phyloP scores from a whole-genome alignment of 2,113 vertebrate species.

The Laterallus jamaicensis region DNA sequence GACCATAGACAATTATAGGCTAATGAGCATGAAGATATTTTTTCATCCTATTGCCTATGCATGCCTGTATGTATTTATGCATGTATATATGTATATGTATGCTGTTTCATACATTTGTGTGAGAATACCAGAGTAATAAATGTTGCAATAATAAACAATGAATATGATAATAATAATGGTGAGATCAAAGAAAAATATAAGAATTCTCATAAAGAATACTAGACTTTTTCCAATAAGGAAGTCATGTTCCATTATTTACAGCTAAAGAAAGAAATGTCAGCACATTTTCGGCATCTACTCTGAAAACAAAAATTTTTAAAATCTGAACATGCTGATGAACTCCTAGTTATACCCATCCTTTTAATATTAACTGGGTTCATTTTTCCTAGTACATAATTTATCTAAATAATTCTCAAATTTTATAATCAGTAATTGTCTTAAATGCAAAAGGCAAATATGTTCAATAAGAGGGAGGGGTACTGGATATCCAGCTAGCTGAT shows the following conservation, averaged over 20 bases:
- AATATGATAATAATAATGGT: background rate
- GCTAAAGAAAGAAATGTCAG: background rate
- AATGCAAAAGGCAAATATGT: background rate
- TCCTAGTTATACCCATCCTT: background rate
- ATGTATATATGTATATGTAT: background rate
- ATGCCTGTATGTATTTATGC: background rate
- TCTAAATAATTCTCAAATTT: background rate
- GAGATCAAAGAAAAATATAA: background rate
- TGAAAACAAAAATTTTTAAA: background rate
- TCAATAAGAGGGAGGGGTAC: background rate
- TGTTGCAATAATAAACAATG: background rate
- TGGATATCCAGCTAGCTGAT: background rate
- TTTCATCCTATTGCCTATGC: background rate
- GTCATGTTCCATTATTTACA: background rate
- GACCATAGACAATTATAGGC: background rate
- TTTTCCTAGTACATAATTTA: background rate
- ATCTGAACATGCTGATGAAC: background rate
- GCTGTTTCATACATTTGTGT: background rate
- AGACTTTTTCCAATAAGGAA: background rate
- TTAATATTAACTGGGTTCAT: background rate
- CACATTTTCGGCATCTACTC: background rate
- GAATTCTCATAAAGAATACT: background rate
- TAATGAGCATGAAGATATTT: background rate
- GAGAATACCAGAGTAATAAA: background rate
- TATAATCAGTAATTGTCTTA: background rate